Evolutionary conservation across 2,797 vertebrate genomes (phyloP).

Genomic region (Hippocampus kuda): DNA sequence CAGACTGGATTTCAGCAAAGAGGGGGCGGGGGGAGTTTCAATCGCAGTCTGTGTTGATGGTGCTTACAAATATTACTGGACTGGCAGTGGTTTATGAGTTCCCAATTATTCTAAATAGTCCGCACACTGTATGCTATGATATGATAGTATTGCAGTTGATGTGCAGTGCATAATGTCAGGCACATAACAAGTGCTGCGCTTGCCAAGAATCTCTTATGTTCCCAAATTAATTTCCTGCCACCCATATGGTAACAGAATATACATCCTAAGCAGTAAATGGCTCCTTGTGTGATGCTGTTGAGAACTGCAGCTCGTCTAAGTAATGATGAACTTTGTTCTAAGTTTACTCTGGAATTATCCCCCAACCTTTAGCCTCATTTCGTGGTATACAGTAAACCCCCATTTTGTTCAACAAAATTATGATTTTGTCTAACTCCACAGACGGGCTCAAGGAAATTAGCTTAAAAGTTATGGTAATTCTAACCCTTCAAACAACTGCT

Average conservation of each 20-base stretch:
- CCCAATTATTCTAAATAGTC: not conserved
- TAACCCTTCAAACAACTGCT: too few species aligned
- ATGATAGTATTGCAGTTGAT: not conserved
- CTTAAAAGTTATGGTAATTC: too few species aligned
- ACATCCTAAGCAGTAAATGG: conserved; percentile 49
- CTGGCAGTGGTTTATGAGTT: conserved; percentile 1
- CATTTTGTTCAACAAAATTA: too few species aligned
- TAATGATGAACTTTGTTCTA: too few species aligned
- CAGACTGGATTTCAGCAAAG: conserved; percentile 34
- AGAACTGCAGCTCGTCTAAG: too few species aligned
- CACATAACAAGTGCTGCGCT: conserved; percentile 29
- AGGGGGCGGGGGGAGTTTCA: conserved; percentile 34
- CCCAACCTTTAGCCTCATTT: too few species aligned
- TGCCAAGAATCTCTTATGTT: conserved; percentile 30
- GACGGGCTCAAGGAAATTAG: too few species aligned
- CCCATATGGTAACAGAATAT: conserved; percentile 48
- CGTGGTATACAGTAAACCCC: too few species aligned
- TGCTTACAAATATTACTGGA: conserved; percentile 29
- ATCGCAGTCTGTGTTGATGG: conserved; percentile 34
- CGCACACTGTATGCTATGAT: not conserved
- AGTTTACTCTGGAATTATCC: too few species aligned
- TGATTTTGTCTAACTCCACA: too few species aligned
- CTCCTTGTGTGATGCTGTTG: conserved; percentile 13
- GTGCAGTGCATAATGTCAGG: not conserved
- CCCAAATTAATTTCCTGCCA: conserved; percentile 51